Evolutionary conservation across 2,888 invertebrate species (phyloP).

Genomic region (Plutella xylostella): DNA sequence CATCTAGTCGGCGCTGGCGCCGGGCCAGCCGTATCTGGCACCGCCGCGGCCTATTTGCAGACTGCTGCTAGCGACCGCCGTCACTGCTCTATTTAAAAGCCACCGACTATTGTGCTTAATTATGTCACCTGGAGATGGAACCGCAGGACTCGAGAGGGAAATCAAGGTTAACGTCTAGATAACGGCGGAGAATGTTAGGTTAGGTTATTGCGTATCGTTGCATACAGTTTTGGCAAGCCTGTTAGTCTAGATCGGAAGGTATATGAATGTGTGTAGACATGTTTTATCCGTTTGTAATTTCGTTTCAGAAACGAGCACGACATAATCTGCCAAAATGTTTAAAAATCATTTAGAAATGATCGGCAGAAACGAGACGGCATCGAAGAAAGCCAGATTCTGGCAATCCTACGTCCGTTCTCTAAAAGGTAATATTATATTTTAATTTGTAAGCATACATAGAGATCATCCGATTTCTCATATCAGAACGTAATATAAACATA

Average conservation of each 20-base stretch:
- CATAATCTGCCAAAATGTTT: constrained; percentile 84
- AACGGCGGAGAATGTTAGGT: not conserved
- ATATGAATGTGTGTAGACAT: not conserved
- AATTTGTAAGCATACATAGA: too few species aligned
- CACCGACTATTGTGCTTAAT: constrained; percentile 50
- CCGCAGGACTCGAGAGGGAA: too few species aligned
- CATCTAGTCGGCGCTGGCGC: constrained; percentile 25
- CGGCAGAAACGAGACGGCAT: constrained; percentile 91
- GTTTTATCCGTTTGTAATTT: not conserved
- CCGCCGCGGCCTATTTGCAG: constrained; percentile 57
- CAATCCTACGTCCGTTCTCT: constrained; percentile 93
- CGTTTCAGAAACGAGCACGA: constrained; percentile 73
- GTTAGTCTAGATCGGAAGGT: not conserved
- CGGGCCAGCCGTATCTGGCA: constrained; percentile 35
- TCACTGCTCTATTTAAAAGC: constrained; percentile 63
- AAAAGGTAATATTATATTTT: constrained; percentile 82
- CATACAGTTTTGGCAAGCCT: constrained; percentile 7
- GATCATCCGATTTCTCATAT: too few species aligned
- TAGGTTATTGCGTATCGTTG: too few species aligned
- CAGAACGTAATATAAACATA: too few species aligned
- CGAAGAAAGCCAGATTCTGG: constrained; percentile 95
- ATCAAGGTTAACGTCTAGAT: constrained; percentile 39
- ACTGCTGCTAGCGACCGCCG: constrained; percentile 49
- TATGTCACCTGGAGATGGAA: constrained; percentile 47
- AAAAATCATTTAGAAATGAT: constrained; percentile 94